phyloP scores from a whole-genome alignment of 2,888 invertebrate species.

The Acleris literana region DNA sequence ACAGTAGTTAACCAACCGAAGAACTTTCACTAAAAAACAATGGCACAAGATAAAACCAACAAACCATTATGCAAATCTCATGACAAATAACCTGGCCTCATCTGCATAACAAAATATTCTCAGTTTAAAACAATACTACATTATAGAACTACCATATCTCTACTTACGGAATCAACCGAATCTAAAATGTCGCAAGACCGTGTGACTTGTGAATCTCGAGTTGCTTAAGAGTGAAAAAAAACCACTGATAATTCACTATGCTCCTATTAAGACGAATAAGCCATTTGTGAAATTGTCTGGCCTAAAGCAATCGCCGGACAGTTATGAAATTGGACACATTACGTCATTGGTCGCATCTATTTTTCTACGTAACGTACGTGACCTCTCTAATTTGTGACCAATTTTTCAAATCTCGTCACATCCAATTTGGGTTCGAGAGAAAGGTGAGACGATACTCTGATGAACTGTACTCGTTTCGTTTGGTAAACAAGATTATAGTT shows the following conservation, averaged over 20 bases:
- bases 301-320: constrained; percentile 67
- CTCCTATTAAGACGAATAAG: constrained; percentile 65
- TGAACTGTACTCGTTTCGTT: too few relatives aligned
- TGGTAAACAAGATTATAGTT: too few relatives aligned
- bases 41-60: constrained; percentile 31
- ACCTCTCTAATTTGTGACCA: constrained; percentile 55
- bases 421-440: constrained; percentile 15
- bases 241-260: constrained; percentile 66
- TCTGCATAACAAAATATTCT: constrained; percentile 67
- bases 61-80: constrained; percentile 38
- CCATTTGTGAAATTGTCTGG: constrained; percentile 74
- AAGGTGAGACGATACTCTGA: constrained; percentile 5
- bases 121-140: constrained; percentile 71
- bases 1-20: constrained; percentile 22
- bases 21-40: constrained; percentile 35
- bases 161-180: constrained; percentile 64
- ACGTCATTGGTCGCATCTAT: constrained; percentile 63
- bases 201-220: constrained; percentile 64
- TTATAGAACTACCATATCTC: constrained; percentile 72
- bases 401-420: constrained; percentile 27
- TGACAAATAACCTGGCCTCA: constrained; percentile 48
- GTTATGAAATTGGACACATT: constrained; percentile 61
- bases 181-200: constrained; percentile 72
- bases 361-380: constrained; percentile 57
- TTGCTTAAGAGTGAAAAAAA: constrained; percentile 61